These are phyloP conservation scores for Mus pahari DNA, from an alignment of 2,113 vertebrate genomes.

Conservation along the genomic window DNA sequence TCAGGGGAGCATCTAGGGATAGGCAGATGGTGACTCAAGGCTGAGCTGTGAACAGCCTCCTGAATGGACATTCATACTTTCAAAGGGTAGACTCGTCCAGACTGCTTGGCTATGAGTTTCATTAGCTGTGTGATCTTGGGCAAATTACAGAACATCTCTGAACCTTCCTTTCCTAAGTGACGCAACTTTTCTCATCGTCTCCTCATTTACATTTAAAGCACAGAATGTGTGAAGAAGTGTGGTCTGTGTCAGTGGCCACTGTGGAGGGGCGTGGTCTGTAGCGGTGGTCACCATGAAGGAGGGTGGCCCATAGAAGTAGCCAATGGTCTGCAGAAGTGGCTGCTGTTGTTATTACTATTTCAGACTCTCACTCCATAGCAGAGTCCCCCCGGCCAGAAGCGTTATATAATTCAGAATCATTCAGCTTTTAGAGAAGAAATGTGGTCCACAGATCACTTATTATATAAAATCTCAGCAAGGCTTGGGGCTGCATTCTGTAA, in stretches of 20 bases:
- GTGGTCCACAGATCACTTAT: neutral
- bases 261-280: too few relatives aligned
- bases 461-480: slow-evolving; percentile 30
- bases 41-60: neutral
- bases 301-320: too few relatives aligned
- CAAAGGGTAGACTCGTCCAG: neutral
- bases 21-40: neutral
- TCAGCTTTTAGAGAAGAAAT: slow-evolving; percentile 46
- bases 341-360: neutral
- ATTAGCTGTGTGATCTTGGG: neutral
- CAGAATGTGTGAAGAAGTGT: neutral
- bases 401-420: slow-evolving; percentile 52
- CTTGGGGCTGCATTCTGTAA: slow-evolving; percentile 16
- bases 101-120: neutral
- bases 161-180: neutral
- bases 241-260: neutral
- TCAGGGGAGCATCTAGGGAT: too few relatives aligned
- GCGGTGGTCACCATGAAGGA: too few relatives aligned
- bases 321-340: neutral
- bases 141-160: neutral
- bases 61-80: neutral
- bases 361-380: neutral
- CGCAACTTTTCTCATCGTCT: neutral
- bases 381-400: slow-evolving; percentile 9
- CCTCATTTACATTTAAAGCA: neutral